Evolutionary conservation across 2,888 invertebrate genomes (phyloP).

Genomic region (Caenorhabditis japonica): DNA sequence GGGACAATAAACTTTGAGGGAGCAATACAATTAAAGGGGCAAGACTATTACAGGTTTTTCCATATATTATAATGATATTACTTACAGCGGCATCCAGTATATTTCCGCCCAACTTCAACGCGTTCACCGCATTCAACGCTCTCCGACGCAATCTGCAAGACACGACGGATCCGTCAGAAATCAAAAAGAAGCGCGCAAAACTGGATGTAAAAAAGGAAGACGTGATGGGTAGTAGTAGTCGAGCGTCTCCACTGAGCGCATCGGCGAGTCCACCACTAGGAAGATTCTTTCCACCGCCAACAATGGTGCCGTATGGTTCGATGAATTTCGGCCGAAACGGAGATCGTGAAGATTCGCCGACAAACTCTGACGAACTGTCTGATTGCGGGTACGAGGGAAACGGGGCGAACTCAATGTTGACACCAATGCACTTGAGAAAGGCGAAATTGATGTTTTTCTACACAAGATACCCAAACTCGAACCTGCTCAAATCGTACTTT

Average conservation of each 20-base stretch:
- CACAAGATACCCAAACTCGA: constrained; percentile 98
- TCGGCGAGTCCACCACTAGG: constrained; percentile 47
- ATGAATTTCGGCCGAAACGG: constrained; percentile 43
- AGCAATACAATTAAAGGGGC: too few species aligned
- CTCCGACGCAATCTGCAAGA: constrained; percentile 51
- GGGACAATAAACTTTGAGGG: too few species aligned
- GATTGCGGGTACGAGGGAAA: constrained; percentile 65
- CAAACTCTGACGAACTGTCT: constrained; percentile 69
- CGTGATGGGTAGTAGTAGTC: constrained; percentile 40
- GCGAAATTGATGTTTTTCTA: constrained; percentile 99
- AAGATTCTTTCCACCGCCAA: constrained; percentile 63
- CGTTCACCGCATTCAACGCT: constrained; percentile 57
- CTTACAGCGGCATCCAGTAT: constrained; percentile 41
- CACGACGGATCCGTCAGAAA: constrained; percentile 14
- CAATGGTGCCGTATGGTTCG: constrained; percentile 74
- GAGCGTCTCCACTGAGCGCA: constrained; percentile 55
- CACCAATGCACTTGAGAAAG: constrained; percentile 99
- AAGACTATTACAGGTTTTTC: too few species aligned
- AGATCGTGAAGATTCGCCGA: constrained; percentile 67
- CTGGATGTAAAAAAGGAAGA: constrained; percentile 43
- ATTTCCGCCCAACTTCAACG: constrained; percentile 61
- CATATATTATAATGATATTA: too few species aligned
- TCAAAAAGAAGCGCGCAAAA: constrained; percentile 53
- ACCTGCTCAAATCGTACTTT: constrained; percentile 99
- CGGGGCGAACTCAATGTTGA: constrained; percentile 83